phyloP scores from a whole-genome alignment of 2,797 vertebrate genomes.

The Holocentrus rufus region DNA sequence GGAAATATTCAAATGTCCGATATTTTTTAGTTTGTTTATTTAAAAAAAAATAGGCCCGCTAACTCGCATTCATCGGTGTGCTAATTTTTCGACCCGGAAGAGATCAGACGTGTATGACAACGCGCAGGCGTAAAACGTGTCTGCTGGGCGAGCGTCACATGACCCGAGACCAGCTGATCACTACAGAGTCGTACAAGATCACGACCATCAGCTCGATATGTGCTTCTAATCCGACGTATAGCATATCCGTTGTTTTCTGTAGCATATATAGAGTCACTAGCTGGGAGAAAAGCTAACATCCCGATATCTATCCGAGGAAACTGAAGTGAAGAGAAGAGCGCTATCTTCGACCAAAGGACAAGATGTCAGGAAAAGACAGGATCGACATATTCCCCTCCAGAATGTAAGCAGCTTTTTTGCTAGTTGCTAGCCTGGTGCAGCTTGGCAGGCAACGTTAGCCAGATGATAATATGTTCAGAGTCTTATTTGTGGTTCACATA shows the following conservation, averaged over 20 bases:
- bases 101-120: conserved; percentile 9
- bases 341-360: conserved; percentile 59
- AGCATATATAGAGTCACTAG: background rate
- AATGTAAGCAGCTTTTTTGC: conserved; percentile 88
- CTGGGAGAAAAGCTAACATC: background rate
- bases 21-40: background rate
- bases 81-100: conserved; percentile 77
- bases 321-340: background rate
- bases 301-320: background rate
- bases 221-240: conserved; percentile 43
- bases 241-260: background rate
- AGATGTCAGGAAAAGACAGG: conserved; percentile 95
- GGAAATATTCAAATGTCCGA: conserved; percentile 17
- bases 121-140: conserved; percentile 55
- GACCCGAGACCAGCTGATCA: conserved; percentile 77
- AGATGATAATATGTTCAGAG: background rate
- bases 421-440: conserved; percentile 50
- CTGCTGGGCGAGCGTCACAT: conserved; percentile 67
- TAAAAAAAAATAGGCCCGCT: conserved; percentile 48
- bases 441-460: background rate
- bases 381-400: conserved; percentile 97
- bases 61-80: conserved; percentile 68
- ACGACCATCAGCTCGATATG: conserved; percentile 52
- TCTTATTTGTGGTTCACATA: background rate
- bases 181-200: conserved; percentile 59